A percentile compares a stretch with the other conserved stretches of the same genome.
phyloP scores from a whole-genome alignment of 1,140 invertebrate genomes.

The Ostrea edulis region DNA sequence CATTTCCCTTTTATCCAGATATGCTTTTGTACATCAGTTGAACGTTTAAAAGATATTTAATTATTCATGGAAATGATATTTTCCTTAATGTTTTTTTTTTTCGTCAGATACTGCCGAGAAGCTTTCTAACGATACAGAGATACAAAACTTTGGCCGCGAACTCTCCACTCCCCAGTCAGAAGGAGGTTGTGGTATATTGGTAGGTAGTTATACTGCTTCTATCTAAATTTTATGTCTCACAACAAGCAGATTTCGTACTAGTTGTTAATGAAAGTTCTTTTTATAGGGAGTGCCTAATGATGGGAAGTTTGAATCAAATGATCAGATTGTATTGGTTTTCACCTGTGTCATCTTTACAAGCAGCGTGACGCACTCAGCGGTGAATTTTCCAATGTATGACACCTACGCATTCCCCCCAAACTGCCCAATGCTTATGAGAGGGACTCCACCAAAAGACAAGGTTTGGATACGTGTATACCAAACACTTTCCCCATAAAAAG shows the following conservation, averaged over 20 bases:
- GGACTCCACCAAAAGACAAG: constrained; percentile 45
- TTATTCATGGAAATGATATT: too few species aligned
- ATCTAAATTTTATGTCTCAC: not conserved
- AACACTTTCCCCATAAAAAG: too few species aligned
- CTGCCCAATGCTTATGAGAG: constrained; percentile 77
- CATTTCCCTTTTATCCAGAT: too few species aligned
- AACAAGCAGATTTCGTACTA: not conserved
- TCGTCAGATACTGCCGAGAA: not conserved
- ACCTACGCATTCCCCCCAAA: constrained; percentile 80
- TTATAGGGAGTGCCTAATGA: constrained; percentile 57
- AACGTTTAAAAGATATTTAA: too few species aligned
- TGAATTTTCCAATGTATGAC: constrained; percentile 76
- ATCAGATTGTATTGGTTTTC: constrained; percentile 72
- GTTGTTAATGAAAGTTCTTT: not conserved
- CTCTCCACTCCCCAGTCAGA: constrained; percentile 45
- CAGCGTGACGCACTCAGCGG: constrained; percentile 78
- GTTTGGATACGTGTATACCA: too few species aligned
- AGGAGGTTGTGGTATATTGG: constrained; percentile 58
- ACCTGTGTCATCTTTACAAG: constrained; percentile 77
- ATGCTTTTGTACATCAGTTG: too few species aligned
- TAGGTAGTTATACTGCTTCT: constrained; percentile 21
- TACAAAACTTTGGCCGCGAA: constrained; percentile 19
- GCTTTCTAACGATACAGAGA: not conserved
- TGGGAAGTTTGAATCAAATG: constrained; percentile 68
- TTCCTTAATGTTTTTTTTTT: not conserved